Evolutionary conservation across 2,888 invertebrate genomes (phyloP).

Genomic region (Calephelis perditalis): DNA sequence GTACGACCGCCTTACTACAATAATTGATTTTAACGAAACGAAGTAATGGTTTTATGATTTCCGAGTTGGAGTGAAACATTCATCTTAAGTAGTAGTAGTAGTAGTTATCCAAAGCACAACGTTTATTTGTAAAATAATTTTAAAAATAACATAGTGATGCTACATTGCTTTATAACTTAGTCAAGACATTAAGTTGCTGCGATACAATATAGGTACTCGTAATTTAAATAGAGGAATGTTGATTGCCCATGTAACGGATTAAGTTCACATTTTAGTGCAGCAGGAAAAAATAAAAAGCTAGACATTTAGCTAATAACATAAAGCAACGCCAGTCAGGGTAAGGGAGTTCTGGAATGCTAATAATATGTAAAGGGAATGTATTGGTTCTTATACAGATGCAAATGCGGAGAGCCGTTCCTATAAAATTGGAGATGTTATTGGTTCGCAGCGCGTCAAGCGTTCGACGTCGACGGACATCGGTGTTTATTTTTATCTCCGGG

Average conservation of each 20-base stretch:
- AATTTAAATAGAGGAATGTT: no score
- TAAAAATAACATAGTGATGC: no score
- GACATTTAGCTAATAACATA: slow-evolving; percentile 10
- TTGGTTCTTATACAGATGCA: slow-evolving; percentile 67
- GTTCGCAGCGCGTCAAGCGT: slow-evolving; percentile 64
- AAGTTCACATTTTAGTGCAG: slow-evolving; percentile 16
- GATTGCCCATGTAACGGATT: slow-evolving; percentile 24
- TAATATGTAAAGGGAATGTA: slow-evolving; percentile 65
- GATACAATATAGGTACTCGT: no score
- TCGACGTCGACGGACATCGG: slow-evolving; percentile 54
- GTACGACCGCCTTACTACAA: no score
- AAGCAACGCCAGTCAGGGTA: slow-evolving; percentile 26
- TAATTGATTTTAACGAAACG: no score
- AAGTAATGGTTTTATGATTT: no score
- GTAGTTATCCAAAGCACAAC: no score
- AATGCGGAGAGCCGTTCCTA: slow-evolving; percentile 61
- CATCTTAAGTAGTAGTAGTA: no score
- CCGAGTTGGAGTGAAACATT: no score
- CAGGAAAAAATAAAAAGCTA: background rate
- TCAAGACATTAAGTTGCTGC: no score
- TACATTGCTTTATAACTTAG: no score
- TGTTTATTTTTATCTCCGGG: slow-evolving; percentile 71
- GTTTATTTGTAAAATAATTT: no score
- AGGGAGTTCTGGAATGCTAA: slow-evolving; percentile 52
- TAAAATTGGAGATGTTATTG: slow-evolving; percentile 70